Evolutionary conservation across 64 coral and sea anemone genomes (phyloP).

Genomic region (Dendronephthya gigantea): DNA sequence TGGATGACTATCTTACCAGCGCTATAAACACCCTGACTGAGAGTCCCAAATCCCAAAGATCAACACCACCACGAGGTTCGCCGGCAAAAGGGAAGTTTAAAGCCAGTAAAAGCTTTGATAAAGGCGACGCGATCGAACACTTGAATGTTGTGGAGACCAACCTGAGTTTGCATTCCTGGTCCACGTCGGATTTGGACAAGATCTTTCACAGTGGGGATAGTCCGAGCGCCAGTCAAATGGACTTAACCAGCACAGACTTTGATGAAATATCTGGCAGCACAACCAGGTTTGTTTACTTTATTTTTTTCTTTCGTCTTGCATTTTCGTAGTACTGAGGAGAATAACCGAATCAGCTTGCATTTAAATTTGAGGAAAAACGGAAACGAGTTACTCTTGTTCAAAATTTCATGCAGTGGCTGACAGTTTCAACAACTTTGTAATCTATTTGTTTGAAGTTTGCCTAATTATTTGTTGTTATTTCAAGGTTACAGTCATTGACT

Average conservation of each 20-base stretch:
- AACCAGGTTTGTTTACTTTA: not conserved
- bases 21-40: not conserved
- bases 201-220: not conserved
- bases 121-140: not conserved
- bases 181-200: slow-evolving; percentile 5
- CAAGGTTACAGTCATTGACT: not conserved
- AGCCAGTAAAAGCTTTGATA: not conserved
- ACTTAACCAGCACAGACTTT: not conserved
- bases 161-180: not conserved
- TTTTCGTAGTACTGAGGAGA: no score
- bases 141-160: not conserved
- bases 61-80: not conserved
- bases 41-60: not conserved
- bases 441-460: no score
- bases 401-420: no score
- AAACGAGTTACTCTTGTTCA: no score
- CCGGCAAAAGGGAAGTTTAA: not conserved
- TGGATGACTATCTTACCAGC: not conserved
- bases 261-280: slow-evolving; percentile 15
- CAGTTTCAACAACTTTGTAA: no score
- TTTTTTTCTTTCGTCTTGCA: not conserved
- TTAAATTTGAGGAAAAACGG: no score
- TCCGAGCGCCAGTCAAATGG: not conserved
- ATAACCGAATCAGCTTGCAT: no score
- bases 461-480: not conserved